phyloP scores from a whole-genome alignment of 1,140 invertebrate species.

The Parapsyche elsis region DNA sequence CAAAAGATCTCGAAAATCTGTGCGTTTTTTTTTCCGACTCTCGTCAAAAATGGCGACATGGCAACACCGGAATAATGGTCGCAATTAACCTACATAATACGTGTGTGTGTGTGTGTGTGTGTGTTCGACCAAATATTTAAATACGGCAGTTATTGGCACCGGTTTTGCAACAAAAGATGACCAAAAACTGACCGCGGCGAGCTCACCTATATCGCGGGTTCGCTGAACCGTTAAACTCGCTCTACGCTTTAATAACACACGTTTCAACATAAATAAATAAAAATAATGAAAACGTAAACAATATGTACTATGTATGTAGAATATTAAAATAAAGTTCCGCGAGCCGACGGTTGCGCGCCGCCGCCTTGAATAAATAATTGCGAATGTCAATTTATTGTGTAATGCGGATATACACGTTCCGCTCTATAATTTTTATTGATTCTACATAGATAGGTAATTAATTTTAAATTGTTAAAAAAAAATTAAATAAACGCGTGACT shows the following conservation, averaged over 20 bases:
- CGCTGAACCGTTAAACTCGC: constrained; percentile 11
- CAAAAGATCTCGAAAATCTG: neutral
- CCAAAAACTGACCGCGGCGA: neutral
- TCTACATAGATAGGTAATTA: no score
- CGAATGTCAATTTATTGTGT: neutral
- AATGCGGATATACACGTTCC: no score
- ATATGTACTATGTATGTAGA: no score
- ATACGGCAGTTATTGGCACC: constrained; percentile 36
- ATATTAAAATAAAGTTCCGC: no score
- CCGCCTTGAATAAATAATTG: neutral
- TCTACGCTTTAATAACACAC: neutral
- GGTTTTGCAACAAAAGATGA: constrained; percentile 31
- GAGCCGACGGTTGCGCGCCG: neutral
- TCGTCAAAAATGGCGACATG: constrained; percentile 5
- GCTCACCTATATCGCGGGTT: constrained; percentile 25
- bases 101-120: neutral
- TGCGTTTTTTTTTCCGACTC: neutral
- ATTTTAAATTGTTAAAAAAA: no score
- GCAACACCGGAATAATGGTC: constrained; percentile 4
- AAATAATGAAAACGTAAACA: neutral
- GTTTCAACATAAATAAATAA: neutral
- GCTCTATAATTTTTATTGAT: no score
- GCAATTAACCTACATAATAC: constrained; percentile 30
- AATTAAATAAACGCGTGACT: no score
- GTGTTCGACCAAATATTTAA: constrained; percentile 30